These are phyloP conservation scores for Tuberolachnus salignus DNA, from an alignment of 2,888 invertebrate genomes.

Conservation along the genomic window DNA sequence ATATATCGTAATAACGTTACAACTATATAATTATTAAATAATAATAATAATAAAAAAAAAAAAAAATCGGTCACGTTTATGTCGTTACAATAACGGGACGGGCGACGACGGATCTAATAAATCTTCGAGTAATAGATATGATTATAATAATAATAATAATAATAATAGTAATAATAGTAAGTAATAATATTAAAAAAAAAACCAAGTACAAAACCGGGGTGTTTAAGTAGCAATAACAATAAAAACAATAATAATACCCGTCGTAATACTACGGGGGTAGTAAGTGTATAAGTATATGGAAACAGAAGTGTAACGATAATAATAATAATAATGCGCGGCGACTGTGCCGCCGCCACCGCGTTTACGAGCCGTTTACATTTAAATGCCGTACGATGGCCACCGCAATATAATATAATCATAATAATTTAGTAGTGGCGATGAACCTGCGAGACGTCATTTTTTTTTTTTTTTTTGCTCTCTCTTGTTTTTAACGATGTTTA, in stretches of 20 bases:
- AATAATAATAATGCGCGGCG: not conserved
- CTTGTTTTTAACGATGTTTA: constrained; percentile 9
- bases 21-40: too few species aligned
- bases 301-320: too few species aligned
- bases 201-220: constrained; percentile 30
- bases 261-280: too few species aligned
- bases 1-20: too few species aligned
- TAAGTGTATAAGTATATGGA: too few species aligned
- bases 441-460: constrained; percentile 7
- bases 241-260: constrained; percentile 38
- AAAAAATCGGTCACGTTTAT: too few species aligned
- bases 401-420: not conserved
- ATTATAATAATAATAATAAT: constrained; percentile 21
- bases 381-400: constrained; percentile 26
- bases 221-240: constrained; percentile 52
- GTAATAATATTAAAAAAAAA: not conserved
- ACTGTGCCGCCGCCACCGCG: not conserved
- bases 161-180: constrained; percentile 14
- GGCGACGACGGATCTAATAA: constrained; percentile 29
- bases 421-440: not conserved
- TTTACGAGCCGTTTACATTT: constrained; percentile 45
- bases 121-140: not conserved
- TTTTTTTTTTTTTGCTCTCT: not conserved
- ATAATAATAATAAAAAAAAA: too few species aligned
- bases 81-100: too few species aligned